A percentile compares a stretch with the other conserved stretches of the same genome.
Conservation (phyloP, 2,113 vertebrate species). For the Scomber scombrus region DNA sequence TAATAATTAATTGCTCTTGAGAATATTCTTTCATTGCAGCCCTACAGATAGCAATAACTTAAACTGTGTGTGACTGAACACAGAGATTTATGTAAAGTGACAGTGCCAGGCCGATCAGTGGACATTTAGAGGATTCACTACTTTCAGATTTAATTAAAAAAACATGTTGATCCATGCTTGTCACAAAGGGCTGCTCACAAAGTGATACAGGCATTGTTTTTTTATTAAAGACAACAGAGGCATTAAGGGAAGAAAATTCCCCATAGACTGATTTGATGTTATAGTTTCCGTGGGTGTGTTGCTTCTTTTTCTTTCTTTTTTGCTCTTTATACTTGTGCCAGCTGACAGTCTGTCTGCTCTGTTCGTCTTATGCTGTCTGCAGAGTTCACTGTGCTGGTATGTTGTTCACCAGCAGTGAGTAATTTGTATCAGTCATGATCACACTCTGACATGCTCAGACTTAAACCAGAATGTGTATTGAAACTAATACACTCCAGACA, state of each 20-base stretch:
- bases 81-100: too few species aligned
- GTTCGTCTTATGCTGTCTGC: neutral
- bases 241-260: neutral
- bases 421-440: neutral
- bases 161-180: neutral
- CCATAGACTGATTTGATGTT: too few species aligned
- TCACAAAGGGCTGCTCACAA: neutral
- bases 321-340: conserved; percentile 5
- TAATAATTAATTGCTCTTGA: too few species aligned
- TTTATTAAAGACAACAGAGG: neutral
- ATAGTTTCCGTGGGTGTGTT: neutral
- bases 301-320: neutral
- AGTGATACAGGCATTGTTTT: neutral
- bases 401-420: neutral
- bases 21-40: too few species aligned
- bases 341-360: neutral
- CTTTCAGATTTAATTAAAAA: neutral
- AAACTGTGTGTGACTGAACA: too few species aligned
- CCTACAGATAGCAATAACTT: too few species aligned
- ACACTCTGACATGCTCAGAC: conserved; percentile 40
- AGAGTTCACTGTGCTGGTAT: neutral
- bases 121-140: neutral
- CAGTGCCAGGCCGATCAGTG: too few species aligned
- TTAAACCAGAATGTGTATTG: conserved; percentile 26
- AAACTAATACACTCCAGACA: neutral